phyloP scores from a whole-genome alignment of 2,888 invertebrate species.

The Apamea sordens region DNA sequence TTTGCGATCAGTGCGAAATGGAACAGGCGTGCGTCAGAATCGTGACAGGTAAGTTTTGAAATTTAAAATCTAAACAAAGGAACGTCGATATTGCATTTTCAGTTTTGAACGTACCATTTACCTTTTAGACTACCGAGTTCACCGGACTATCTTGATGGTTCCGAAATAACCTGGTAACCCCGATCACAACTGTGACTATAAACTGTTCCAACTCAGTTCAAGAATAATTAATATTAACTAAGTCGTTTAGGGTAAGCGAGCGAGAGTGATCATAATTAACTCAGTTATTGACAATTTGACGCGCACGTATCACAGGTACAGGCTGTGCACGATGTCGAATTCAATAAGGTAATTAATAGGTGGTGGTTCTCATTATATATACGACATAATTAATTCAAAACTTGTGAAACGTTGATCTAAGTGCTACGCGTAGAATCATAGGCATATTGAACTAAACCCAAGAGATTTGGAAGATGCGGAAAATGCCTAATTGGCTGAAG shows the following conservation, averaged over 20 bases:
- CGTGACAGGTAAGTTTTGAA: constrained; percentile 41
- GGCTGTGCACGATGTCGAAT: constrained; percentile 23
- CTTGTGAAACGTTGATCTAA: constrained; percentile 22
- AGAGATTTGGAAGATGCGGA: constrained; percentile 45
- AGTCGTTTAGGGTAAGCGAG: constrained; percentile 23
- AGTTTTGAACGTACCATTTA: constrained; percentile 32
- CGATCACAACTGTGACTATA: constrained; percentile 30
- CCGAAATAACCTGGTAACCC: constrained; percentile 37
- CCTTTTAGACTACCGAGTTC: constrained; percentile 13
- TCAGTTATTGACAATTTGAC: constrained; percentile 47
- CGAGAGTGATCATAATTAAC: constrained; percentile 48
- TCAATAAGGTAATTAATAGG: constrained; percentile 46
- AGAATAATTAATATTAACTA: constrained; percentile 39
- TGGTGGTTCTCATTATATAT: constrained; percentile 29
- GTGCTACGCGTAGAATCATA: constrained; percentile 15
- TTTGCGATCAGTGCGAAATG: constrained; percentile 13
- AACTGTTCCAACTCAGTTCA: constrained; percentile 31
- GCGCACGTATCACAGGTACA: constrained; percentile 24
- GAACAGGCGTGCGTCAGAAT: constrained; percentile 21
- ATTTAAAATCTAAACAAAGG: constrained; percentile 45
- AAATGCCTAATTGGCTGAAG: constrained; percentile 42
- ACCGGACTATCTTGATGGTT: constrained; percentile 29
- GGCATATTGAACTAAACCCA: constrained; percentile 17
- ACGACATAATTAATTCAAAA: constrained; percentile 53
- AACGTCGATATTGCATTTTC: constrained; percentile 48